Evolutionary conservation across 2,113 vertebrate genomes (phyloP).

Genomic region (Notechis scutatus): DNA sequence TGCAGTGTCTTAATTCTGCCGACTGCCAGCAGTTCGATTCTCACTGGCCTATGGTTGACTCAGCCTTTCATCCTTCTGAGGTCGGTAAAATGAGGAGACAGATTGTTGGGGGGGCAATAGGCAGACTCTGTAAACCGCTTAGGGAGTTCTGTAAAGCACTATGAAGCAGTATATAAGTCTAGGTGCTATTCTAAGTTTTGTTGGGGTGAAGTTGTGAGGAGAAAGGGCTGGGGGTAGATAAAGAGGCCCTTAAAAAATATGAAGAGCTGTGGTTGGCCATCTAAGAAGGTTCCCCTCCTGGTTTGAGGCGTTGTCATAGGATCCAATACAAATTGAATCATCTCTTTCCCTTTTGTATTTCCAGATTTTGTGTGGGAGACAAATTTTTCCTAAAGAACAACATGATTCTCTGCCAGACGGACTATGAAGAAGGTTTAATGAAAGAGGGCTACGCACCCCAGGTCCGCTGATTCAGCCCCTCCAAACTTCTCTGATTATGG

Average conservation of each 20-base stretch:
- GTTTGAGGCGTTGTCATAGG: fast-evolving
- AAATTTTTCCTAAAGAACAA: slow-evolving; percentile 99
- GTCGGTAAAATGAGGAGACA: too few species aligned
- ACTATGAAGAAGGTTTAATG: slow-evolving; percentile 98
- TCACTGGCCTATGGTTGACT: too few species aligned
- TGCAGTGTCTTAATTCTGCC: too few species aligned
- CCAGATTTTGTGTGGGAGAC: slow-evolving; percentile 98
- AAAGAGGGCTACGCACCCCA: slow-evolving; percentile 96
- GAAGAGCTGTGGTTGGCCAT: not conserved
- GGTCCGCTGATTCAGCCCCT: slow-evolving; percentile 83
- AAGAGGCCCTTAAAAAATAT: not conserved
- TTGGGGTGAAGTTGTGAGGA: not conserved
- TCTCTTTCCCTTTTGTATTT: slow-evolving; percentile 46
- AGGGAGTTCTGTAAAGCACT: too few species aligned
- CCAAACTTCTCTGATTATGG: slow-evolving; percentile 64
- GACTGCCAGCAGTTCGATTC: too few species aligned
- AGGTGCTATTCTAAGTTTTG: not conserved
- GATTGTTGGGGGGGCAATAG: too few species aligned
- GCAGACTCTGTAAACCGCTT: too few species aligned
- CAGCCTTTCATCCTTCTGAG: too few species aligned
- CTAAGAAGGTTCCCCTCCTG: not conserved
- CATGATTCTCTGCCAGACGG: slow-evolving; percentile 99
- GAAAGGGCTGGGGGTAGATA: not conserved
- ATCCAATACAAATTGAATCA: slow-evolving; percentile 16
- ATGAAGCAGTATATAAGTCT: too few species aligned